These are phyloP conservation scores for Leptopilina boulardi DNA, from an alignment of 1,140 invertebrate genomes.

Conservation along the genomic window DNA sequence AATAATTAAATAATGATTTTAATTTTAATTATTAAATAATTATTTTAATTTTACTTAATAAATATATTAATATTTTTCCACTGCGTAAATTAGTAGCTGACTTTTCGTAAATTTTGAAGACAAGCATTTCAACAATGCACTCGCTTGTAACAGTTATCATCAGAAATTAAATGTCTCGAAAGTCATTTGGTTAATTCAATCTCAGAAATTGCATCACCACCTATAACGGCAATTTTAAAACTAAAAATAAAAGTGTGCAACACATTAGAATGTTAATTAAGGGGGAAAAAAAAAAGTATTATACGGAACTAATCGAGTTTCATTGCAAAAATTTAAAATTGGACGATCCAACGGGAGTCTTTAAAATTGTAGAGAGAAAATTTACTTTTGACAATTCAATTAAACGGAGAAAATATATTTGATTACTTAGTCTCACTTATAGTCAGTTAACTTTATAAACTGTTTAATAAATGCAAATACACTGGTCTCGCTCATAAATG, in stretches of 20 bases:
- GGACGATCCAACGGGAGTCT: not conserved
- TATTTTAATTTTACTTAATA: no score
- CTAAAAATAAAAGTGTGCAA: not conserved
- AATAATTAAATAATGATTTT: no score
- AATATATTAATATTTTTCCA: no score
- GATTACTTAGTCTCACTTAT: not conserved
- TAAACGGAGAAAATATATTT: not conserved
- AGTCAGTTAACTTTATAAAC: not conserved
- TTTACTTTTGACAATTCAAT: not conserved
- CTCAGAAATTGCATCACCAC: not conserved
- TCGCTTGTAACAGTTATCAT: not conserved
- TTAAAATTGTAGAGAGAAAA: not conserved
- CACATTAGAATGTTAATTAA: constrained; percentile 6
- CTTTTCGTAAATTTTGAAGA: not conserved
- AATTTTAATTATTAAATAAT: no score
- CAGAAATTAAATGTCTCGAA: not conserved
- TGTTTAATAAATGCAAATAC: not conserved
- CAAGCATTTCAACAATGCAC: not conserved
- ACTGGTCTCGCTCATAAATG: not conserved
- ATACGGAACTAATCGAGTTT: not conserved
- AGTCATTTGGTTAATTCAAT: not conserved
- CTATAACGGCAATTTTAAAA: not conserved
- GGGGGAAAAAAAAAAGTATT: not conserved
- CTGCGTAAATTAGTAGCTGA: no score
- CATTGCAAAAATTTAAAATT: not conserved